Percentiles rank a stretch among this genome's conserved stretches.
Conservation (phyloP, 2,113 vertebrate species). For the Zapus hudsonius region DNA sequence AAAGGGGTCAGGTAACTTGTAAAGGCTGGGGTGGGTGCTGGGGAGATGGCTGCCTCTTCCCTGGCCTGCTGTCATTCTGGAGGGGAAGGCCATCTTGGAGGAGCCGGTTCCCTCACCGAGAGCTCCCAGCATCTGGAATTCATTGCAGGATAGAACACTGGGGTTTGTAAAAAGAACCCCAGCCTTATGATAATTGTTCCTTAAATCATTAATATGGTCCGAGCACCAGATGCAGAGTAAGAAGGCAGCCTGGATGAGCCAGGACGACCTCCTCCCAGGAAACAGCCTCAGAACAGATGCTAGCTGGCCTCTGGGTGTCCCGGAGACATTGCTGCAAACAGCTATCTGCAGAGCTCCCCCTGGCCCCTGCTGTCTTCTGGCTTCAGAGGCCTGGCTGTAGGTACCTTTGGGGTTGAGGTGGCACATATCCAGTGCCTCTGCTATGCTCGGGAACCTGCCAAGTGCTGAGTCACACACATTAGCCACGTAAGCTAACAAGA, state of each 20-base stretch:
- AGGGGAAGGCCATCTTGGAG: constrained; percentile 83
- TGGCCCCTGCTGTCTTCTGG: not conserved
- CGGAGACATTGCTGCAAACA: not conserved
- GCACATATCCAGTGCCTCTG: not conserved
- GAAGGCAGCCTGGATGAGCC: constrained; percentile 46
- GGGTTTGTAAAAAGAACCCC: constrained; percentile 86
- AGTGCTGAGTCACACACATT: not conserved
- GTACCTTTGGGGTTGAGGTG: not conserved
- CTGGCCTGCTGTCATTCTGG: constrained; percentile 86
- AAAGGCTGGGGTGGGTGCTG: constrained; percentile 80
- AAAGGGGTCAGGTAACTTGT: constrained; percentile 88
- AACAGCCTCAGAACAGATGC: constrained; percentile 5
- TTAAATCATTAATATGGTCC: constrained; percentile 88
- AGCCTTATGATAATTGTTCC: constrained; percentile 87
- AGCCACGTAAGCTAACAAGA: not conserved
- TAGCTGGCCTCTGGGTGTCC: not conserved
- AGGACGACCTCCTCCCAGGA: constrained; percentile 29
- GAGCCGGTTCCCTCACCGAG: constrained; percentile 85
- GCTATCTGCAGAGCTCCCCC: not conserved
- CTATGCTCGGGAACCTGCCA: fast-evolving
- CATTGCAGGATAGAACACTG: constrained; percentile 88
- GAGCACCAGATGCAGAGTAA: constrained; percentile 82
- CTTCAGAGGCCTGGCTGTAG: not conserved
- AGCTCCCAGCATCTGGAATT: constrained; percentile 90
- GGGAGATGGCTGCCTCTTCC: constrained; percentile 83